Evolutionary conservation across 2,113 vertebrate species (phyloP), one percentile per base, ranked within the genome.

Genomic region (Pelvicachromis taeniatus): DNA sequence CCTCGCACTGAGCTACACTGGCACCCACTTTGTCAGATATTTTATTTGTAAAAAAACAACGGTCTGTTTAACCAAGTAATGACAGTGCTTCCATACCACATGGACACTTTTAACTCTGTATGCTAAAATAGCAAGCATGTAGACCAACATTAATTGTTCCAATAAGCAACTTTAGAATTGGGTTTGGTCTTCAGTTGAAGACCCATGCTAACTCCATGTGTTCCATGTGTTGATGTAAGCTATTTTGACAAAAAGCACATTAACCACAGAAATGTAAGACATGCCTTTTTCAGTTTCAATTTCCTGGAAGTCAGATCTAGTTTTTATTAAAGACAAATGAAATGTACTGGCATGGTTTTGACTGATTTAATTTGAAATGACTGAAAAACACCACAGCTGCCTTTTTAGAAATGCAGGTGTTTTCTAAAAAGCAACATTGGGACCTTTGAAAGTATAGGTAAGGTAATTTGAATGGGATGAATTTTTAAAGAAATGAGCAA

Each of bases 381-480:
- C 38, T 42, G 35, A 42, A 40, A 70, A 65, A n/a, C 7, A 7
- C n/a, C n/a, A 0, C 35, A 17, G 35, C 13, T 63, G 33, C 29
- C 9, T 1, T 68, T 53, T 81, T 9, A 42, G 33, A 16, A 70
- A 52, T 48, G 31, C 10, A 59, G 21, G 29, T 9, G 9, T 7
- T 45, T 54, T 65, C 10, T 23, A 33, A 83, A 58, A n/a, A 48
- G 9, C 48, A 13, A 42, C 59, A 35, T 29, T 45, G 78, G 63
- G 40, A 19, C 16, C 50, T 56, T 42, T 21, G 2, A 54, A 63
- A 75, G 3, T 31, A 35, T n/a, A 55, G 17, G 79, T 53, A 65
- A 77, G 68, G 75, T 87, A 31, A 87, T 31, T 13, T 17, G 16
- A 77, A 17, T 63, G 84, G 84, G 80, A 91, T 87, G 19, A 17